phyloP scores from a whole-genome alignment of 2,113 vertebrate species.

The Takifugu flavidus region DNA sequence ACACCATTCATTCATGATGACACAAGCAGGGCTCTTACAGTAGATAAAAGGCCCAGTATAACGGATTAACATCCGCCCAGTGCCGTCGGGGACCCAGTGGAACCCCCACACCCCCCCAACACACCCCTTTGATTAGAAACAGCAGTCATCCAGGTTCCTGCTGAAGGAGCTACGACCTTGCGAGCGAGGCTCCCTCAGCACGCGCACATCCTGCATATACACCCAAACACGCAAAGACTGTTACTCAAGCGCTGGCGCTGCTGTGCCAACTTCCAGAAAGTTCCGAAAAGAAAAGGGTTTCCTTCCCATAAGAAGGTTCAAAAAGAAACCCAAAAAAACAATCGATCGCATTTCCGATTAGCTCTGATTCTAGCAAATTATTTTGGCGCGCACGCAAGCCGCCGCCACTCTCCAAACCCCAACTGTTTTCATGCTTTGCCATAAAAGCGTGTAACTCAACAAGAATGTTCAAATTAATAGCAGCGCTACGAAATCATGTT shows the following conservation, averaged over 20 bases:
- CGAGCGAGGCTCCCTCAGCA: slow-evolving; percentile 5
- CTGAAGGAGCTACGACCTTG: slow-evolving; percentile 36
- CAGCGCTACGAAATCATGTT: slow-evolving; percentile 50
- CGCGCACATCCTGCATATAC: neutral
- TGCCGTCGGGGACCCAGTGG: slow-evolving; percentile 1
- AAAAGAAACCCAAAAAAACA: neutral
- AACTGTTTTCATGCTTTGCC: slow-evolving; percentile 47
- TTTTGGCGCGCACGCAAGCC: slow-evolving; percentile 28
- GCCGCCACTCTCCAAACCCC: slow-evolving; percentile 37
- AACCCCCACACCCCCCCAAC: neutral
- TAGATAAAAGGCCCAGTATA: slow-evolving; percentile 12
- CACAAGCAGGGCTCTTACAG: slow-evolving; percentile 10
- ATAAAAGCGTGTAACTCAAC: slow-evolving; percentile 39
- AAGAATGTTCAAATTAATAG: slow-evolving; percentile 45
- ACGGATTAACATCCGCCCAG: slow-evolving; percentile 5
- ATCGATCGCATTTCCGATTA: slow-evolving; percentile 19
- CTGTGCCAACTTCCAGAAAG: too few relatives aligned
- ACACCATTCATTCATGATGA: slow-evolving; percentile 16
- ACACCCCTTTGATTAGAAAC: slow-evolving; percentile 38
- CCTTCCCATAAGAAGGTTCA: neutral
- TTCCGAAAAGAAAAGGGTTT: neutral
- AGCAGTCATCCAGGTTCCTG: slow-evolving; percentile 28
- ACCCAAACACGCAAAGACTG: neutral
- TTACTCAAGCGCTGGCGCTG: too few relatives aligned
- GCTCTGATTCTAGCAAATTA: slow-evolving; percentile 51